Base-by-base conservation (phyloP, 2,888 invertebrate species). In the Cataglyphis cursor region DNA sequence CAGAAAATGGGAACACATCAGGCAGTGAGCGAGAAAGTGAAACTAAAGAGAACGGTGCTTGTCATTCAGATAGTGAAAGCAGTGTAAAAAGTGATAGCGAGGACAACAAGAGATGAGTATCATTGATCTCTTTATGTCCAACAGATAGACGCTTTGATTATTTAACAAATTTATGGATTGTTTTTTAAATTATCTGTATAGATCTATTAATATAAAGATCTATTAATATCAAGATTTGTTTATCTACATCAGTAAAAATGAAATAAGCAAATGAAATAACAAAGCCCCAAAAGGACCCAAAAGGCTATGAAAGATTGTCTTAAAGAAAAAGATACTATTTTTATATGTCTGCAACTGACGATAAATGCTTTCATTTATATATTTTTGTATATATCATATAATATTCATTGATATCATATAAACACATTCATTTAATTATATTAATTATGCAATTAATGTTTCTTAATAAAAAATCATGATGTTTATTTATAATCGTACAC, bases 1-100 rank as follows among this genome's bases (percentile, higher is more conserved):
- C 83, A 24, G 92, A 92, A 1, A 90, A 92, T 64, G 89, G 87
- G 0, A 92, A 93, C 62, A 91, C 92, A 0, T 93, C 93, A 0
- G 91, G 89, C 28, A 93, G 92, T 81, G 92, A 91, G 4, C 85
- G 85, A 4, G 90, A 89, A 41, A 90, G 88, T 74, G 90, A 92
- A 24, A 86, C 90, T 5, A 92, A 93, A 61, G 90, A 92, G 15
- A 94, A 94, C 80, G 93, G 93, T 57, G 93, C 92, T 76, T 84
- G 87, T 15, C 88, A 90, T 74, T 92, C 92, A 15, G 84, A 85
- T 5, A 93, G 90, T 81, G 91, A 93, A 38, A 91, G 89, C 0
- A 93, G 92, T 81, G 89, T 87, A 59, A 92, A 92, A 66, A 93
- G 92, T 87, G 93, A 93, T 15, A 93, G 93, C 87, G 94, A 93